phyloP scores from a whole-genome alignment of 2,113 vertebrate genomes.

The Poicephalus gulielmi region DNA sequence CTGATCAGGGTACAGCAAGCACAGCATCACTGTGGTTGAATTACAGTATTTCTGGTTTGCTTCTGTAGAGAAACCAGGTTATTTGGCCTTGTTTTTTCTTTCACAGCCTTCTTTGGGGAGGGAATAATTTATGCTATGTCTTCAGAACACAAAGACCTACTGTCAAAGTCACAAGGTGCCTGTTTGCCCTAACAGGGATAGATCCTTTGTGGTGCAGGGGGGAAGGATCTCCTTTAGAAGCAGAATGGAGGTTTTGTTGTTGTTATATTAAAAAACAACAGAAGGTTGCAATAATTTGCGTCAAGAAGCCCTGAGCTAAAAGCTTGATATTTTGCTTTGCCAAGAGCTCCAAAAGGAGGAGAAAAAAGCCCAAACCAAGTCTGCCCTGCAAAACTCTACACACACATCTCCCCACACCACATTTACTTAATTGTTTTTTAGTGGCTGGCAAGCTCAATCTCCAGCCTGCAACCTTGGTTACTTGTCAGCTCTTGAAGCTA shows the following conservation, averaged over 20 bases:
- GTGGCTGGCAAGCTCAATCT: neutral
- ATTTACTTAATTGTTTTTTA: neutral
- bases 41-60: neutral
- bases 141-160: slow-evolving; percentile 28
- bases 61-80: neutral
- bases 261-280: neutral
- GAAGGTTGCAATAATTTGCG: neutral
- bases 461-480: neutral
- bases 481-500: slow-evolving; percentile 7
- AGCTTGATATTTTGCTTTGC: neutral
- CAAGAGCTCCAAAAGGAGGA: neutral
- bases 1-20: neutral
- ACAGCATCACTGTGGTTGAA: neutral
- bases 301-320: neutral
- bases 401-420: neutral
- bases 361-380: neutral
- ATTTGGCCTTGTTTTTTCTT: neutral
- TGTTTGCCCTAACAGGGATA: neutral
- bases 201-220: neutral
- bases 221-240: neutral
- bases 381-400: neutral
- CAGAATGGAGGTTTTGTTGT: neutral
- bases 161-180: slow-evolving; percentile 4
- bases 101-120: neutral
- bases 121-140: neutral